Base-by-base conservation (phyloP, 2,797 vertebrate genomes). In the Lutjanus argentimaculatus region DNA sequence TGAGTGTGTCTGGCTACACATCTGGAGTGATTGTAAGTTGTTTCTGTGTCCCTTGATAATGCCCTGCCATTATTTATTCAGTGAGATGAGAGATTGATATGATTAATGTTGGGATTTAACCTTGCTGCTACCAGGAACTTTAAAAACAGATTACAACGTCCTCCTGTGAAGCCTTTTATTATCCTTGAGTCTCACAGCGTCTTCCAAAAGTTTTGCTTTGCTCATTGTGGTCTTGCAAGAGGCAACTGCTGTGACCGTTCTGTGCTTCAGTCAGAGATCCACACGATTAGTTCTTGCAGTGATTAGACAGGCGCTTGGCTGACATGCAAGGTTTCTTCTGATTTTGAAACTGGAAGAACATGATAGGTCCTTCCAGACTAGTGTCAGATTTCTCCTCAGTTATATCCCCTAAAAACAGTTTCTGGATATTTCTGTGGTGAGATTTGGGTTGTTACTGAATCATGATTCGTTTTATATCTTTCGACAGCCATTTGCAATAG, bases 21-120 rank as follows among this genome's bases (percentile, higher is more conserved):
- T 92, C 95, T 48, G 95, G 95, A 81, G 77, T 94, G 25, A 90
- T 95, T 72, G 94, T 95, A 83, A 94, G 94, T 84, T 19, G 0
- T 45, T 66, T 17, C 43, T 63, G 12, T 59, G 14, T 40, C 52
- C 11, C 43, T 51, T 0, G 2, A 17, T 25, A 62, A 58, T 19
- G 25, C 48, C 4, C 19, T 0, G 0, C 53, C 8, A 7, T 56
- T 3, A 66, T 73, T 68, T 72, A 51, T 43, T 77, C 48, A n/a
- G 11, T 22, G n/a, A 19, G 58, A 64, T 58, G 62, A 72, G 17
- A 67, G 13, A 62, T 61, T n/a, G 22, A 21, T 30, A 3, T 30
- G 0, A 15, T 40, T 36, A 42, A 75, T 19, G 58, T 45, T n/a
- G 8, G 36, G 3, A 56, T 72, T 36, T 13, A 53, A 59, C 7